A percentile compares a stretch with the other conserved stretches of the same genome.
These are phyloP conservation scores for Drosophila jambulina DNA, from an alignment of 1,140 invertebrate genomes.

Conservation along the genomic window DNA sequence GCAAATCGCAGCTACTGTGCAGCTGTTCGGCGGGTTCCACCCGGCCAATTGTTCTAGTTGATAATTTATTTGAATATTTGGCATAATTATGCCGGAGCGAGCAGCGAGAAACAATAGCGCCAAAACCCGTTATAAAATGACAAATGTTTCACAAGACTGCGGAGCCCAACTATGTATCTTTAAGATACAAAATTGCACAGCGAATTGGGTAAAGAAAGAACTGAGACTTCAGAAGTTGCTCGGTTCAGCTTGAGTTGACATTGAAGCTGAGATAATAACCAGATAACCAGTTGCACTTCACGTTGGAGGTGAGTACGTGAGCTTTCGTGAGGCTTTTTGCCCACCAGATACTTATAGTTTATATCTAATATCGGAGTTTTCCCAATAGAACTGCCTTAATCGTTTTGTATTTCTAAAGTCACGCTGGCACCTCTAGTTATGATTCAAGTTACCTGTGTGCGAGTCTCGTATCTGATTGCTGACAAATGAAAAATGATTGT, in stretches of 20 bases:
- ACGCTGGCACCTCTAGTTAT: conserved; percentile 1
- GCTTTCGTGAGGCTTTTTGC: neutral
- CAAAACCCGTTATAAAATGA: conserved; percentile 44
- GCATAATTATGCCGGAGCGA: conserved; percentile 57
- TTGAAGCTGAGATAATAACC: conserved; percentile 60
- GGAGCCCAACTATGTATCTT: conserved; percentile 48
- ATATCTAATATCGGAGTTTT: neutral
- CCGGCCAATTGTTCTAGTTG: conserved; percentile 70
- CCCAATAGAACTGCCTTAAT: neutral
- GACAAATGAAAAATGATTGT: conserved; percentile 74
- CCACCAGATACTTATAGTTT: neutral
- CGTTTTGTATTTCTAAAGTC: neutral
- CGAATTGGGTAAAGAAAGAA: conserved; percentile 39
- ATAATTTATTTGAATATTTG: conserved; percentile 83
- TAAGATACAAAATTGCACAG: conserved; percentile 59
- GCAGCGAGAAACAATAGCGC: conserved; percentile 51
- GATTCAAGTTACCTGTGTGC: conserved; percentile 8
- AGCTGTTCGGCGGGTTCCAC: conserved; percentile 40
- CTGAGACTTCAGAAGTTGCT: conserved; percentile 32
- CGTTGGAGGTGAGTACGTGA: neutral
- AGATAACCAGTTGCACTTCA: conserved; percentile 39
- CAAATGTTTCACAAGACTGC: conserved; percentile 50
- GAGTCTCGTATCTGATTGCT: conserved; percentile 25
- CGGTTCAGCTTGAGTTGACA: conserved; percentile 46
- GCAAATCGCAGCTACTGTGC: conserved; percentile 64